Evolutionary conservation across 1,140 invertebrate species (phyloP), one percentile per base, ranked within the genome.

Genomic region (Triops longicaudatus): DNA sequence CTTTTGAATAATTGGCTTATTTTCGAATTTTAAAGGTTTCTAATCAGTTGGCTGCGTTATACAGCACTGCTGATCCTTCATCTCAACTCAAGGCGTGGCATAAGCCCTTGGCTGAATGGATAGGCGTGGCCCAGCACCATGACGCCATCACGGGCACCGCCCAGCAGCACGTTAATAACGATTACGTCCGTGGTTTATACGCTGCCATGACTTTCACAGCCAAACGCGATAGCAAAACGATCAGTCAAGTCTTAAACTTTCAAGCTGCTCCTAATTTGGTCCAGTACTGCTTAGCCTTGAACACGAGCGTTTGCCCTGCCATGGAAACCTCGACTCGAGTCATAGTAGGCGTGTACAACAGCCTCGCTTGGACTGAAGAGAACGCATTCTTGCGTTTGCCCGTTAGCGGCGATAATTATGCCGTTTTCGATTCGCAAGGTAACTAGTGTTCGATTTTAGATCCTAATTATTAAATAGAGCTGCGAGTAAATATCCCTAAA

Each of bases 161-260:
- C 12, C 88, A 87, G 80, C 86, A 88, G 81, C 81, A 82, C 75
- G 87, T 88, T 7, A 85, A 84, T 12, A 76, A 83, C 75, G 88
- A 90, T 80, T 90, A 90, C 82, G 84, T 83, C 11, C 78, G 84
- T 78, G 82, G 86, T 74, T 81, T 89, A 17, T 80, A 83, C 26
- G 80, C 81, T 78, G 88, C 85, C 12, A 82, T 84, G 12, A 0
- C 73, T 26, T 41, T 26, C 37, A 73, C 17, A 78, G 12, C 22
- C 0, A 95, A 95, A 81, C 91, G 91, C 81, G 90, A 92, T 74
- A 83, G 96, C 12, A 92, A 94, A 83, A 88, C 89, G 79, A 76
- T 7, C 73, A 78, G 10, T 28, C 73, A 43, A n/a, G 75, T 71
- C n/a, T 26, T 77, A 22, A 78, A 72, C 26, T 7, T 42, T 10